Evolutionary conservation across 1,140 invertebrate genomes (phyloP), one percentile per base, ranked within the genome.

Genomic region (Neodiprion lecontei): DNA sequence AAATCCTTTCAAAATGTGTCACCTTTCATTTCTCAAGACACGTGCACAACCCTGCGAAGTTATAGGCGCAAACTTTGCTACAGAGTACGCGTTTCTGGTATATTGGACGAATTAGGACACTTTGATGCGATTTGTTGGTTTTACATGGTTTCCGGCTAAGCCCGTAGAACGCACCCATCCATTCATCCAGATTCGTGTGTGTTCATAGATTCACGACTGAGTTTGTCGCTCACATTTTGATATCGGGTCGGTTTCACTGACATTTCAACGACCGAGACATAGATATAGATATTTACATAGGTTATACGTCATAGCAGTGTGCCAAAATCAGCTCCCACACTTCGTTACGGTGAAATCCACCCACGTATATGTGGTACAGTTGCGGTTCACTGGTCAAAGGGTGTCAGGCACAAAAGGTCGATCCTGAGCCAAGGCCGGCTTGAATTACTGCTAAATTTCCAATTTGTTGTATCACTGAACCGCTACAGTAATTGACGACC

Each of bases 111-210:
- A 61, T 61, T 61, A 17, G 53, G 53, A 61, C 53, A 17, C 53
- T 61, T 61, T 61, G 53, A 61, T 61, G 53, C 53, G 53, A 61
- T 61, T 61, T 61, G 11, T 17, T 61, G 53, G n/a, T 7, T 61
- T 61, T 61, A 61, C 53, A 61, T 61, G 53, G 53, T 61, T 61
- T 61, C 53, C 53, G 53, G 53, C 53, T 61, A 61, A 61, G 53
- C 53, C 53, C n/a, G 53, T 61, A 14, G 53, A 61, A 61, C 53
- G 4, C n/a, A 9, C n/a, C 53, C 9, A 17, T 61, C 5, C 28
- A 40, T 40, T 40, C 28, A 5, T 40, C 28, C 28, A 40, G 28
- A 40, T 40, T 40, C 28, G 28, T 40, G 28, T 40, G 28, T 40
- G 28, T 40, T 40, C 28, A 40, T 40, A 40, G 28, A 40, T 5